Conservation (phyloP, 2,113 vertebrate genomes). For the Tursiops truncatus region DNA sequence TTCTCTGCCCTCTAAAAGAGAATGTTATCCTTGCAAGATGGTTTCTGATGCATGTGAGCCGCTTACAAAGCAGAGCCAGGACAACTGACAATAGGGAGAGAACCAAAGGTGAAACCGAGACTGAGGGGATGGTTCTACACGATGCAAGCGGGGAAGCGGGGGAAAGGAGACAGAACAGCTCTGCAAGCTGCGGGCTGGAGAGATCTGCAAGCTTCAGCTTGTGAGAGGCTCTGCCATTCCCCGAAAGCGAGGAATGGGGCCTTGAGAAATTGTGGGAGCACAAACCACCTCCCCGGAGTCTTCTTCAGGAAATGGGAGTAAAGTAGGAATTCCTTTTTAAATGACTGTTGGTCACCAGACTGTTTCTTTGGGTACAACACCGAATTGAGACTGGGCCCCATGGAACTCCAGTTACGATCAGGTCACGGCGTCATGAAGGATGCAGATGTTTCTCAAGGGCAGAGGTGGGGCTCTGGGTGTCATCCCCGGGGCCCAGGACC, state of each 20-base stretch:
- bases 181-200: background rate
- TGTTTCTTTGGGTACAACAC: background rate
- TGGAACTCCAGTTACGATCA: background rate
- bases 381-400: background rate
- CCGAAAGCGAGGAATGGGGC: rapidly evolving
- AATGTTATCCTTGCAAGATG: constrained; percentile 34
- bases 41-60: background rate
- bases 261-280: background rate
- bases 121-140: background rate
- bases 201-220: background rate
- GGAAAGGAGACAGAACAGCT: too few species aligned
- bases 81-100: background rate
- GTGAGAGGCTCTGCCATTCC: background rate
- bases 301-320: background rate
- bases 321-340: background rate
- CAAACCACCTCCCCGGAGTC: background rate
- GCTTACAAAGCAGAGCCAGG: background rate
- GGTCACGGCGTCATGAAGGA: background rate
- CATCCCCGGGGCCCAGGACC: background rate
- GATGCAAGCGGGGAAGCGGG: background rate
- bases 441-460: background rate
- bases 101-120: background rate
- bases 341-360: too few species aligned
- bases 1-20: constrained; percentile 50
- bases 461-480: background rate